Evolutionary conservation across 1,140 invertebrate genomes (phyloP).

Genomic region (Drosophila sucinea): DNA sequence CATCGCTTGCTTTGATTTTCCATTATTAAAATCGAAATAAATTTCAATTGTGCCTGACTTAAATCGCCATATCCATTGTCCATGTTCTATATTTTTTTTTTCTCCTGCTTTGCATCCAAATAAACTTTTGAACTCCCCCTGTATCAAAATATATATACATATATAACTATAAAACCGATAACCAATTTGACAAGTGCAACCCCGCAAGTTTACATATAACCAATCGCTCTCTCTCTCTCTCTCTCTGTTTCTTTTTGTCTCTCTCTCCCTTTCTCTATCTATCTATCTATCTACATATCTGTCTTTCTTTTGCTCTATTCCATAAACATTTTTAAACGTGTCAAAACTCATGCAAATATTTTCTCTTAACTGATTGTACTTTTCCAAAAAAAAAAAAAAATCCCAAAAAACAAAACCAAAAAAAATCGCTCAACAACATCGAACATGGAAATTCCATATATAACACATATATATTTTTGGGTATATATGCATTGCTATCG

Average conservation of each 20-base stretch:
- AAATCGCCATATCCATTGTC: constrained; percentile 17
- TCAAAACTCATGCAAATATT: constrained; percentile 70
- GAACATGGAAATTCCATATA: constrained; percentile 56
- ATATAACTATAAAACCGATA: constrained; percentile 15
- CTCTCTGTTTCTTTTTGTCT: not conserved
- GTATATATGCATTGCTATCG: constrained; percentile 35
- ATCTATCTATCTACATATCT: constrained; percentile 19
- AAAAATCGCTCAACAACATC: constrained; percentile 65
- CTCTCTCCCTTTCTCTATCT: constrained; percentile 40
- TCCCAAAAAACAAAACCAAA: constrained; percentile 35
- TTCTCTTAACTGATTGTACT: constrained; percentile 69
- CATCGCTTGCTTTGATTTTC: not conserved
- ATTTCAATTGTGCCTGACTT: constrained; percentile 40
- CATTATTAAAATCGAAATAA: constrained; percentile 6
- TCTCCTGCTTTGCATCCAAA: not conserved
- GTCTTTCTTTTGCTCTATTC: constrained; percentile 44
- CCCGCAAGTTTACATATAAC: constrained; percentile 27
- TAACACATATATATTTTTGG: constrained; percentile 37
- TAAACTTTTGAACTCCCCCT: not conserved
- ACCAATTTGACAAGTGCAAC: constrained; percentile 13
- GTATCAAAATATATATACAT: constrained; percentile 11
- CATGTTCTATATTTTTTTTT: not conserved
- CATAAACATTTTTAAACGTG: constrained; percentile 66
- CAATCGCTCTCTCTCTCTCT: constrained; percentile 20
- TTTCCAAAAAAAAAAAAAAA: constrained; percentile 26